phyloP scores from a whole-genome alignment of 2,113 vertebrate genomes.

The Pseudorasbora parva region DNA sequence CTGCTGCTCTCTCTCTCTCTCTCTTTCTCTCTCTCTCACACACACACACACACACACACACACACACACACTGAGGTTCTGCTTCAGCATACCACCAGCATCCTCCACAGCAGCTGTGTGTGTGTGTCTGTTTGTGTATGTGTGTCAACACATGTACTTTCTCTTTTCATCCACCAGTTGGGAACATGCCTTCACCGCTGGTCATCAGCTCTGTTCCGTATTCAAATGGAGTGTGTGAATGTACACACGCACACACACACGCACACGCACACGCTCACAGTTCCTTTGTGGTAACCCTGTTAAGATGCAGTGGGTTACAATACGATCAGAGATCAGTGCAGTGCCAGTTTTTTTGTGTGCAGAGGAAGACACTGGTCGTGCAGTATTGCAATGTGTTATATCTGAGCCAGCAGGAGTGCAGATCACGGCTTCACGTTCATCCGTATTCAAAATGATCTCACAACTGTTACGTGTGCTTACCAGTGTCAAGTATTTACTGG shows the following conservation, averaged over 20 bases:
- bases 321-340: neutral
- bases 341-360: neutral
- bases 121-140: slow-evolving; percentile 1
- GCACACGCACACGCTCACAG: neutral
- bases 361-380: neutral
- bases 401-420: neutral
- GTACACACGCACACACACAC: neutral
- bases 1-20: neutral
- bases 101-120: slow-evolving; percentile 49
- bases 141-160: slow-evolving; percentile 17
- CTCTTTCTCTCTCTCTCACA: neutral
- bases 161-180: slow-evolving; percentile 17
- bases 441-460: neutral
- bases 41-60: neutral
- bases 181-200: neutral
- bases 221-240: neutral
- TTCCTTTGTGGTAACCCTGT: slow-evolving; percentile 9
- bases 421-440: neutral
- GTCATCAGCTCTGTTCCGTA: slow-evolving; percentile 17
- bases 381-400: neutral
- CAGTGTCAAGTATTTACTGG: too few relatives aligned
- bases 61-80: slow-evolving; percentile 46
- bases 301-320: neutral
- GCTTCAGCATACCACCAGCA: slow-evolving; percentile 52
- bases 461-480: too few relatives aligned